phyloP scores from a whole-genome alignment of 2,113 vertebrate species.

The Caretta caretta region DNA sequence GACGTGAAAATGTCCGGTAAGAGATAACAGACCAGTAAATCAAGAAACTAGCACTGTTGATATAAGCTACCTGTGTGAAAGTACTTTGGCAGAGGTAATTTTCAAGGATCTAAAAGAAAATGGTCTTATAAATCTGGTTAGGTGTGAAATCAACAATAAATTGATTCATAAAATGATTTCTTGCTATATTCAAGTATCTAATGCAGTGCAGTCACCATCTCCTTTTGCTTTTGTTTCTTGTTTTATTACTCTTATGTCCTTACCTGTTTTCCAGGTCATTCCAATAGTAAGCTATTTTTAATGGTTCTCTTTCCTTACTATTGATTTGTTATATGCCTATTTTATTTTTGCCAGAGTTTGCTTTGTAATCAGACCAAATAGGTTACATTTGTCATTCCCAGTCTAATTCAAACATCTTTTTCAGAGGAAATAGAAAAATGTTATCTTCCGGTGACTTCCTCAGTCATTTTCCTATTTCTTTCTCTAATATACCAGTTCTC shows the following conservation, averaged over 20 bases:
- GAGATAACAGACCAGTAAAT: not conserved
- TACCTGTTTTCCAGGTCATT: not conserved
- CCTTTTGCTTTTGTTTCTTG: not conserved
- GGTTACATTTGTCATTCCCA: not conserved
- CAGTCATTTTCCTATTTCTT: not conserved
- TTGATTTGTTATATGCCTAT: not conserved
- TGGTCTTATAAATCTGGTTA: not conserved
- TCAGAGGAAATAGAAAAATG: not conserved
- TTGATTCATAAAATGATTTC: not conserved
- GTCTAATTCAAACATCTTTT: not conserved
- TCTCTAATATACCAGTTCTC: not conserved
- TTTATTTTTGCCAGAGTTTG: not conserved
- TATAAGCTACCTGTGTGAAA: not conserved
- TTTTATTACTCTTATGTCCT: not conserved
- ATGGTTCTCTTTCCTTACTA: not conserved
- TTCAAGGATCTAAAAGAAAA: conserved; percentile 27
- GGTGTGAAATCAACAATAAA: not conserved
- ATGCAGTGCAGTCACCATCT: not conserved
- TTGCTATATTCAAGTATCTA: not conserved
- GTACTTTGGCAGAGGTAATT: not conserved
- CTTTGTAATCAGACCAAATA: not conserved
- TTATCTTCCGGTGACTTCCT: not conserved
- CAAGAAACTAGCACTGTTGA: not conserved
- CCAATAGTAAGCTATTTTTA: not conserved
- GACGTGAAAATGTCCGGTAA: not conserved